Percentiles rank a stretch among this genome's conserved stretches.
Evolutionary conservation across 2,888 invertebrate species (phyloP).

Genomic region (Fragum fragum): DNA sequence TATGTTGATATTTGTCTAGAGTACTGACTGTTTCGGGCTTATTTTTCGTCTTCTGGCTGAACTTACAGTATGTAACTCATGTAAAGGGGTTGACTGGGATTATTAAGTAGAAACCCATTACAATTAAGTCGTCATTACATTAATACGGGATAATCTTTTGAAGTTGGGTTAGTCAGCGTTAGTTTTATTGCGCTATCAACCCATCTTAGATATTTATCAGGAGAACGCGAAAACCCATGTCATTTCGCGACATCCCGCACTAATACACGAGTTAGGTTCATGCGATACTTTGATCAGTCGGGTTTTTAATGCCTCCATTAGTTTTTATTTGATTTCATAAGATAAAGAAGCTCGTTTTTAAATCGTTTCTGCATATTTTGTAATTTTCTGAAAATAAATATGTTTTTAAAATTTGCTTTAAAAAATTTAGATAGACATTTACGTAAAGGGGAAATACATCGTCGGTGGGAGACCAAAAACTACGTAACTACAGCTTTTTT

Average conservation of each 20-base stretch:
- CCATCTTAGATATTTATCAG: not conserved
- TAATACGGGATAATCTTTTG: constrained; percentile 6
- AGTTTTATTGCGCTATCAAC: not conserved
- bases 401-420: too few species aligned
- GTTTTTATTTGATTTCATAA: not conserved
- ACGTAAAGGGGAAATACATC: too few species aligned
- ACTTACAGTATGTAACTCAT: too few species aligned
- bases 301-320: not conserved
- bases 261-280: not conserved
- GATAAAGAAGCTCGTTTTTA: not conserved
- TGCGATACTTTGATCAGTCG: constrained; percentile 18
- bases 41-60: too few species aligned
- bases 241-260: constrained; percentile 13
- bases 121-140: constrained; percentile 3
- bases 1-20: too few species aligned
- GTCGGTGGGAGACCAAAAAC: too few species aligned
- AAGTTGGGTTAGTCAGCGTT: constrained; percentile 6
- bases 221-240: constrained; percentile 17
- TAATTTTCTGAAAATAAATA: too few species aligned
- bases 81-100: not conserved
- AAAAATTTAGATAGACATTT: too few species aligned
- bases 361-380: not conserved
- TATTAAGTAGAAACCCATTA: constrained; percentile 1
- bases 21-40: too few species aligned
- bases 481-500: too few species aligned